Base-by-base conservation (phyloP, 2,113 vertebrate genomes). In the Paracanthobrama guichenoti region DNA sequence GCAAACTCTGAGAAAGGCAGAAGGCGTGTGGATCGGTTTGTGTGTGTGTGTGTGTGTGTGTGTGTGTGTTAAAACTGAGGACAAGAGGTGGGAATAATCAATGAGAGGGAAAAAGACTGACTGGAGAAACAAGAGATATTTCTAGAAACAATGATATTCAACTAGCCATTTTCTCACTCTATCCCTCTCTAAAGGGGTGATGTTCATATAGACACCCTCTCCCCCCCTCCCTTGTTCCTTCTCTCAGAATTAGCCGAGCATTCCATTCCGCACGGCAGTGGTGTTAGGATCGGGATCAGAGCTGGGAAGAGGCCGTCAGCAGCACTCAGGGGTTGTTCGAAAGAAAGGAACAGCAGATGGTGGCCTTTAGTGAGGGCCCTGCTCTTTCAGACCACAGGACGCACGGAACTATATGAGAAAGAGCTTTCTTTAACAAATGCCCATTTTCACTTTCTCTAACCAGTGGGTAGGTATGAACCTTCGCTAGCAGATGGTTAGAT, bases 321-420 rank as follows among this genome's bases (percentile, higher is more conserved):
- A 93, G 95, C 95, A 92, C 95, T 89, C 87, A 95, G 91, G 95
- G 96, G 96, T 96, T 94, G 94, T 94, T 75, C 77, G 95, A 91
- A 92, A 97, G 95, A 98, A 96, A 97, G 97, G 96, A 97, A 95
- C 95, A 98, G 96, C 97, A 98, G 97, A 98, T 98, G 97, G 97
- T 96, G 95, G 91, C 93, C 95, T 95, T 76, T 95, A 93, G 92
- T 94, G 93, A 93, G 93, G 95, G 94, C 95, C 95, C 96, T 95
- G 95, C 95, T 96, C 95, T 97, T 96, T 96, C 95, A 96, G 94
- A 79, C 87, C 89, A 83, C 44, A 94, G 94, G 94, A 93, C 94
- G 94, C 94, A 95, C 92, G 90, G 85, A 85, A 20, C 94, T 94
- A 89, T 77, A 95, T 96, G 94, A 95, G 95, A 95, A 94, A 95